These are phyloP conservation scores for Sebastes oblongus DNA, from an alignment of 2,797 vertebrate genomes.

Conservation along the genomic window DNA sequence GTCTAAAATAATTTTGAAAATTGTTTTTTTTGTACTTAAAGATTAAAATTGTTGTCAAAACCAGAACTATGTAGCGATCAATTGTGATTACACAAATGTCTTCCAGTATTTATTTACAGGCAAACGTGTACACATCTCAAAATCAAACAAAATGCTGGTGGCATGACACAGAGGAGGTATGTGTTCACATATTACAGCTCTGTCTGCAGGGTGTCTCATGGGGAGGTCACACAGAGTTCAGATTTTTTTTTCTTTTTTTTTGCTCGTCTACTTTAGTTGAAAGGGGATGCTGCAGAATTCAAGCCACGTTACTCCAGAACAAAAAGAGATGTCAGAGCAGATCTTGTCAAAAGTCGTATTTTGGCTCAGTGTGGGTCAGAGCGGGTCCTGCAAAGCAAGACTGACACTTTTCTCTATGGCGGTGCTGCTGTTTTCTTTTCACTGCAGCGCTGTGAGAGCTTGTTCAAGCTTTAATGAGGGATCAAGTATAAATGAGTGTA, in stretches of 20 bases:
- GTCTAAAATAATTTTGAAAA: neutral
- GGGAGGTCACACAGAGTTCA: slow-evolving; percentile 77
- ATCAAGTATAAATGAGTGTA: slow-evolving; percentile 26
- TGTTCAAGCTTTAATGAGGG: slow-evolving; percentile 20
- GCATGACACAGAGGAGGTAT: slow-evolving; percentile 8
- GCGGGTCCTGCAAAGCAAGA: slow-evolving; percentile 21
- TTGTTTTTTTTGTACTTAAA: neutral
- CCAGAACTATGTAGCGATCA: neutral
- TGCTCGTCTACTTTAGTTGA: slow-evolving; percentile 64
- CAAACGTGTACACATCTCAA: slow-evolving; percentile 14
- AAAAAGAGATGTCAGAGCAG: slow-evolving; percentile 75
- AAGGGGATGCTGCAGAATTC: slow-evolving; percentile 70
- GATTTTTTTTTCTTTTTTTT: slow-evolving; percentile 31
- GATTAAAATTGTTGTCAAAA: neutral
- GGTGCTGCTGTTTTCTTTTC: slow-evolving; percentile 27
- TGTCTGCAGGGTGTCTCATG: slow-evolving; percentile 67
- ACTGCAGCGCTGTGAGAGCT: slow-evolving; percentile 7
- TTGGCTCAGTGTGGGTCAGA: slow-evolving; percentile 53
- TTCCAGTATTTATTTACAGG: neutral
- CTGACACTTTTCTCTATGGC: slow-evolving; percentile 31
- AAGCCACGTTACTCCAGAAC: slow-evolving; percentile 68
- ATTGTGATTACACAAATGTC: neutral
- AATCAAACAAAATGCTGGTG: slow-evolving; percentile 1
- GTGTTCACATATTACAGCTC: slow-evolving; percentile 32
- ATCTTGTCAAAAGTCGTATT: slow-evolving; percentile 71